Evolutionary conservation across 2,113 vertebrate genomes (phyloP), one percentile per base, ranked within the genome.

Genomic region (Sorex araneus): DNA sequence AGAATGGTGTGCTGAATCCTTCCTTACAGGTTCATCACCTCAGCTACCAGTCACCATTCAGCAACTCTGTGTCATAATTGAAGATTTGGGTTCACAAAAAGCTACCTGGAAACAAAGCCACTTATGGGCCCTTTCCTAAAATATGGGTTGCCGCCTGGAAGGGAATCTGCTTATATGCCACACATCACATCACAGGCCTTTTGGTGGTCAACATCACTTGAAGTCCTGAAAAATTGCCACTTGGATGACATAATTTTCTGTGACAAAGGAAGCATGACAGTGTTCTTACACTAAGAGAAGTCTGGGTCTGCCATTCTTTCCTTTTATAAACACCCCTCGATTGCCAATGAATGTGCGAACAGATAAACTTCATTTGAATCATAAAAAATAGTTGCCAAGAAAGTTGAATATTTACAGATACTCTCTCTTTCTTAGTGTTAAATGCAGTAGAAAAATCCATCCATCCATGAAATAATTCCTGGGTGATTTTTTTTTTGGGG

Each of bases 21-120:
- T 97, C 97, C 97, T 98, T 97, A 93, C 95, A 98, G 97, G 97
- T 97, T 97, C 97, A 98, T 97, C 97, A 96, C 96, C 97, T 94
- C 25, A 97, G 97, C 95, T 97, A 93, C 97, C 87, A 91, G 92
- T 87, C 94, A 87, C 94, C 86, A 96, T 97, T 98, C 97, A 97
- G 74, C 94, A 80, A 60, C 18, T 0, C 75, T 81, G 94, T 97
- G 96, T 97, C 97, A 93, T 97, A 97, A 98, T 97, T 97, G 98
- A 97, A 96, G 97, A 97, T 97, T 66, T 3, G 32, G 87, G 94
- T 98, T 98, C 97, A 96, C 95, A 36, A 88, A 97, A 97, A 0
- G 11, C 88, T 96, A 92, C 91, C 97, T 96, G 90, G 86, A 97
- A 97, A 97, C 97, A 97, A 97, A 97, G 92, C 83, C 77, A 95